A percentile compares a stretch with the other conserved stretches of the same genome.
Conservation (phyloP, 1,140 invertebrate genomes). For the Protaetia brevitarsis region DNA sequence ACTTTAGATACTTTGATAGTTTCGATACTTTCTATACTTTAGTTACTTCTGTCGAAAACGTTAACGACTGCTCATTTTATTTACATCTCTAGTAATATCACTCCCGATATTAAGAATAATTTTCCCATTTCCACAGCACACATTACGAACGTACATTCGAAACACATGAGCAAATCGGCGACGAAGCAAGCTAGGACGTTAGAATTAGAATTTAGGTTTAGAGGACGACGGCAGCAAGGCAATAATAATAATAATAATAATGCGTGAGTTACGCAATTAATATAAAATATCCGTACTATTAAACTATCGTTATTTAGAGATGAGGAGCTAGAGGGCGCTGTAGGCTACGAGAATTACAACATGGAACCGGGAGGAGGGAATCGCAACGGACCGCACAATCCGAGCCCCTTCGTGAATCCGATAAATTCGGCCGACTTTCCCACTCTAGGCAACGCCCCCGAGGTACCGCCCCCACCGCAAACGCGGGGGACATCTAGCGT, state of each 20-base stretch:
- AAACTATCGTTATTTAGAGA: too few species aligned
- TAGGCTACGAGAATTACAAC: constrained; percentile 31
- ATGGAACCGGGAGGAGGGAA: constrained; percentile 30
- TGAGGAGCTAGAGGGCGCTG: constrained; percentile 35
- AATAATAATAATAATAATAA: constrained; percentile 19
- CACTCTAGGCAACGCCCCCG: constrained; percentile 50
- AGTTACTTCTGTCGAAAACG: too few species aligned
- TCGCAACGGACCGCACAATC: constrained; percentile 17
- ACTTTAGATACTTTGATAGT: too few species aligned
- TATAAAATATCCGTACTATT: constrained; percentile 25
- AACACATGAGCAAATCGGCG: constrained; percentile 78
- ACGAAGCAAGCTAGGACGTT: constrained; percentile 78
- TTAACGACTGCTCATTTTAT: neutral
- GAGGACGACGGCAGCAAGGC: constrained; percentile 23
- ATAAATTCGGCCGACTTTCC: constrained; percentile 68
- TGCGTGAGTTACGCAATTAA: neutral
- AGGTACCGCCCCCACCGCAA: neutral
- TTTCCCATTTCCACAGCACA: constrained; percentile 59
- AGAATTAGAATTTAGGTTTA: constrained; percentile 86
- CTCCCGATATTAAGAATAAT: neutral
- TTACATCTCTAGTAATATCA: neutral
- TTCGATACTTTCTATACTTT: too few species aligned
- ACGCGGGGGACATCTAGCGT: constrained; percentile 33
- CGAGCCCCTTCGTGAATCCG: constrained; percentile 52
- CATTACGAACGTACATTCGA: constrained; percentile 73